Evolutionary conservation across 1,140 invertebrate genomes (phyloP).

Genomic region (Leptonema lineaticorne): DNA sequence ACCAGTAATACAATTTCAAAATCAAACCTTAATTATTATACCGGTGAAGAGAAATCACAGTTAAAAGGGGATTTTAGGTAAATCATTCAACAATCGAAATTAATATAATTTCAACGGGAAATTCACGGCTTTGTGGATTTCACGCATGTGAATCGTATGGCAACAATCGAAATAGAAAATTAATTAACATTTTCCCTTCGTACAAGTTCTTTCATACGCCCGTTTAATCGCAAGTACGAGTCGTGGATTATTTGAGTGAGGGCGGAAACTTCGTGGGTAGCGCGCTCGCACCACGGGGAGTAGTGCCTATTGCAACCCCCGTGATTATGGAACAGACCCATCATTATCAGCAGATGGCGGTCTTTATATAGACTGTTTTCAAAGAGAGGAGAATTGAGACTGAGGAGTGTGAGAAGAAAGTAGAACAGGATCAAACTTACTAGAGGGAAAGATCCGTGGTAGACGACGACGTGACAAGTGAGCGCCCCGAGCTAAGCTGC

Average conservation of each 20-base stretch:
- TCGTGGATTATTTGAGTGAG: neutral
- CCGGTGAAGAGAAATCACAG: too few species aligned
- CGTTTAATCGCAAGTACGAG: neutral
- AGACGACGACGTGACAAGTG: conserved; percentile 13
- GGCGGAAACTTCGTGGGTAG: neutral
- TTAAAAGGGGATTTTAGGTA: neutral
- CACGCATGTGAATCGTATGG: neutral
- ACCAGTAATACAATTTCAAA: too few species aligned
- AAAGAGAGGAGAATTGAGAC: neutral
- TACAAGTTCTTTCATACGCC: neutral
- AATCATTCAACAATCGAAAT: neutral
- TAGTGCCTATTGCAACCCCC: conserved; percentile 10
- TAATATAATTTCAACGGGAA: too few species aligned
- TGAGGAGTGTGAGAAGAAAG: neutral
- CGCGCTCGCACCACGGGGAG: conserved; percentile 6
- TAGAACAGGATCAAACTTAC: too few species aligned
- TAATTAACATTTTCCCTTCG: conserved; percentile 4
- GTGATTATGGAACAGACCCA: conserved; percentile 16
- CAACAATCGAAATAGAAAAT: conserved; percentile 20
- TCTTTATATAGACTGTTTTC: conserved; percentile 9
- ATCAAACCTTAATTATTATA: too few species aligned
- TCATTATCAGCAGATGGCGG: conserved; percentile 38
- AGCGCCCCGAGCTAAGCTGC: conserved; percentile 8
- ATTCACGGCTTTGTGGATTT: neutral
- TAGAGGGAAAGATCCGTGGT: too few species aligned